A percentile compares a stretch with the other conserved stretches of the same genome.
Evolutionary conservation across 1,140 invertebrate species (phyloP).

Genomic region (Anastrepha obliqua): DNA sequence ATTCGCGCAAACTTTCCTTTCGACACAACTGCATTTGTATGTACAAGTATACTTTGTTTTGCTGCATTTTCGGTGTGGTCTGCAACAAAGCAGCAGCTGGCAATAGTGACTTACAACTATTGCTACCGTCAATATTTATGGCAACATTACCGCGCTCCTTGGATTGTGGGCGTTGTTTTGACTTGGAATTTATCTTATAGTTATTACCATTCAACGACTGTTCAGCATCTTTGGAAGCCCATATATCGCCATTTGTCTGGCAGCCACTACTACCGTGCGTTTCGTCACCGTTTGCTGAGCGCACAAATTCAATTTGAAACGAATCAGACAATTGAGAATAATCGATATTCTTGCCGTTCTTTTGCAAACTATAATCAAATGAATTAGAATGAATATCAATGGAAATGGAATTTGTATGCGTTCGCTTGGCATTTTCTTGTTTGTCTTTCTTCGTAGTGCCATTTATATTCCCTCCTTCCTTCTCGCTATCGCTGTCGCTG

Average conservation of each 20-base stretch:
- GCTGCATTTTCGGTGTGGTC: constrained; percentile 35
- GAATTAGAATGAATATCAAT: constrained; percentile 70
- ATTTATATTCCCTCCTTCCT: constrained; percentile 26
- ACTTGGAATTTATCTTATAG: not conserved
- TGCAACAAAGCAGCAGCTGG: not conserved
- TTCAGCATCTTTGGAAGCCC: constrained; percentile 42
- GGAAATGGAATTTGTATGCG: constrained; percentile 62
- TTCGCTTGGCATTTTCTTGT: constrained; percentile 41
- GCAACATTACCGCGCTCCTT: constrained; percentile 28
- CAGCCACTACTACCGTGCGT: constrained; percentile 57
- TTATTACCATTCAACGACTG: not conserved
- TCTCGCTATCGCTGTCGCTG: constrained; percentile 57
- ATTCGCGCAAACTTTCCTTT: constrained; percentile 91
- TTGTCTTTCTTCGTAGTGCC: constrained; percentile 28
- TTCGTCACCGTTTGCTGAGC: constrained; percentile 56
- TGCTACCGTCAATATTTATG: constrained; percentile 52
- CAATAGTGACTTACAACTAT: constrained; percentile 33
- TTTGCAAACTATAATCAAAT: constrained; percentile 61
- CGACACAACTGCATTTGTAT: constrained; percentile 98
- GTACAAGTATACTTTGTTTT: constrained; percentile 85
- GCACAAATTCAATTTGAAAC: constrained; percentile 73
- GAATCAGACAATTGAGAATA: constrained; percentile 69
- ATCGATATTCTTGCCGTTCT: constrained; percentile 64
- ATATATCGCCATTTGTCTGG: constrained; percentile 5
- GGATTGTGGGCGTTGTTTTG: constrained; percentile 35